Evolutionary conservation across 2,888 invertebrate genomes (phyloP).

Genomic region (Hirudinaria manillensis): DNA sequence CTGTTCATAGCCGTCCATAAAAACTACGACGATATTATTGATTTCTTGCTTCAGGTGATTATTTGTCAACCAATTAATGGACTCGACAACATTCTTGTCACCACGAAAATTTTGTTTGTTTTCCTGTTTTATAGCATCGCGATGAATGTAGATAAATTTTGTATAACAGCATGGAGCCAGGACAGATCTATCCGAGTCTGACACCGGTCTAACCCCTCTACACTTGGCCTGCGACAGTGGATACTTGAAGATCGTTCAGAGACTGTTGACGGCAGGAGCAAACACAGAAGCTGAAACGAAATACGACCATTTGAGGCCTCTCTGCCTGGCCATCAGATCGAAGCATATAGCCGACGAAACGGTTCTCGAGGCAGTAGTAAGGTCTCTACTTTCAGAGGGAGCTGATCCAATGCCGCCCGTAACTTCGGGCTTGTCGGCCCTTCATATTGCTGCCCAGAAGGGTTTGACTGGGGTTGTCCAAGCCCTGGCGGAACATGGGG

Average conservation of each 20-base stretch:
- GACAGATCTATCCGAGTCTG: conserved; percentile 13
- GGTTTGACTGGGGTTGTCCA: conserved; percentile 38
- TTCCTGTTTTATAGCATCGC: background rate
- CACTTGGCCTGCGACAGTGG: conserved; percentile 41
- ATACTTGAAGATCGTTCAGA: conserved; percentile 35
- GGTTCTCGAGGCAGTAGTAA: conserved; percentile 33
- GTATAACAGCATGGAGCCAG: conserved; percentile 27
- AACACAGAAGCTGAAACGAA: conserved; percentile 38
- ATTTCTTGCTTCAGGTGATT: conserved; percentile 34
- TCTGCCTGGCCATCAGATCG: conserved; percentile 41
- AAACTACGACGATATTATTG: conserved; percentile 33
- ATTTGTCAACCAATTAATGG: no score
- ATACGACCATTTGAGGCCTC: conserved; percentile 37
- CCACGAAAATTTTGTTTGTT: background rate
- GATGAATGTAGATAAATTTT: background rate
- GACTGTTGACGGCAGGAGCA: conserved; percentile 38
- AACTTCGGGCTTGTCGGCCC: conserved; percentile 34
- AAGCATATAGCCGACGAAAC: conserved; percentile 4
- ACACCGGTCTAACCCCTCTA: conserved; percentile 40
- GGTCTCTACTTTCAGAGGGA: conserved; percentile 36
- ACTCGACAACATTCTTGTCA: background rate
- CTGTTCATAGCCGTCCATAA: conserved; percentile 38
- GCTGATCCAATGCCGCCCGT: conserved; percentile 1
- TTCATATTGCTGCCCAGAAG: conserved; percentile 42
- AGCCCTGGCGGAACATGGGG: conserved; percentile 38